Percentiles rank a stretch among this genome's conserved stretches.
Evolutionary conservation across 2,888 invertebrate genomes (phyloP).

Genomic region (Limnephilus marmoratus): DNA sequence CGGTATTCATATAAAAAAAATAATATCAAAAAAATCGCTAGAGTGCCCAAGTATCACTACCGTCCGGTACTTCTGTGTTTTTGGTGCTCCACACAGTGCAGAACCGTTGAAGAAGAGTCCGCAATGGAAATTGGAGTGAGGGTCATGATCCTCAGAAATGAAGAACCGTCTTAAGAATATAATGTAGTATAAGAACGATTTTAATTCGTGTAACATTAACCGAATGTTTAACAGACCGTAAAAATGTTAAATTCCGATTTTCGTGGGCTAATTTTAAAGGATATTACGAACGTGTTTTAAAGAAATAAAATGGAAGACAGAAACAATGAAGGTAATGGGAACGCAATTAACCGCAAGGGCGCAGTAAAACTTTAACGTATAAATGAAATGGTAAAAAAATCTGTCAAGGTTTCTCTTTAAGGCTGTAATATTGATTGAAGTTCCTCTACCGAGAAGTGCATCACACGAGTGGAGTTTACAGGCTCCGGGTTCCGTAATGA

Average conservation of each 20-base stretch:
- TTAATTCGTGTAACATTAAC: not conserved
- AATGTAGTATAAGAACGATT: not conserved
- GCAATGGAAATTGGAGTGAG: no score
- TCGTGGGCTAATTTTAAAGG: not conserved
- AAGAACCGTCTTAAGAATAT: no score
- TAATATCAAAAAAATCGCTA: no score
- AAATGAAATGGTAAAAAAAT: slow-evolving; percentile 55
- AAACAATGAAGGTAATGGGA: slow-evolving; percentile 30
- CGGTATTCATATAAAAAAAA: no score
- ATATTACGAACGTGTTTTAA: not conserved
- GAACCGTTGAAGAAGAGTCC: no score
- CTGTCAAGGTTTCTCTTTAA: slow-evolving; percentile 54
- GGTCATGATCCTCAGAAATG: no score
- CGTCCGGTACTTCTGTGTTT: no score
- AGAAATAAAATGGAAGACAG: not conserved
- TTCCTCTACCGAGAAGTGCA: slow-evolving; percentile 45
- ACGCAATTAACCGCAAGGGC: slow-evolving; percentile 42
- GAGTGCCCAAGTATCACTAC: no score
- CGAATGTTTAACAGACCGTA: not conserved
- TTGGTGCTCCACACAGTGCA: no score
- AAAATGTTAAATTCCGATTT: not conserved
- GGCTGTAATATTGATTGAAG: slow-evolving; percentile 61
- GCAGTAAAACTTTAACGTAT: slow-evolving; percentile 43
- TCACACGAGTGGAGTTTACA: not conserved
- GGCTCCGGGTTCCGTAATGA: slow-evolving; percentile 29